Percentiles rank a stretch among this genome's conserved stretches.
These are phyloP conservation scores for Neofelis nebulosa DNA, from an alignment of 2,113 vertebrate species.

Conservation along the genomic window DNA sequence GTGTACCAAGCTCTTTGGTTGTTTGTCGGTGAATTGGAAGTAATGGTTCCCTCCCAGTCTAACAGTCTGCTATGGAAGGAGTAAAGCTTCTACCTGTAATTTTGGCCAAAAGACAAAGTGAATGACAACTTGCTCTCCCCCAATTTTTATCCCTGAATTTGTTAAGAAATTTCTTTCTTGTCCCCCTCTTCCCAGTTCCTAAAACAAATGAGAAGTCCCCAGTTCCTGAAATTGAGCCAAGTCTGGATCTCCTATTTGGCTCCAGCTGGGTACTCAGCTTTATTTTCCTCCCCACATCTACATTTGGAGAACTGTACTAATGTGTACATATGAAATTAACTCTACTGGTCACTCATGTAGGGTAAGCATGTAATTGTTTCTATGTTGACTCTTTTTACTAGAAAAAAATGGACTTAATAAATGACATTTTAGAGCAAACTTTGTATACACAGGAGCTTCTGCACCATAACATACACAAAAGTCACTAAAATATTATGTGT, in stretches of 20 bases:
- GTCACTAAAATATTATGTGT: background rate
- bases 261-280: background rate
- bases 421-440: background rate
- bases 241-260: background rate
- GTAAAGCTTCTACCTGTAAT: background rate
- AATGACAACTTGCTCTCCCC: background rate
- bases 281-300: background rate
- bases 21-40: background rate
- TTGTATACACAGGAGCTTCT: background rate
- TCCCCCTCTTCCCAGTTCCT: background rate
- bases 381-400: background rate
- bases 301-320: background rate
- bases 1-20: background rate
- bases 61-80: background rate
- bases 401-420: slow-evolving; percentile 19
- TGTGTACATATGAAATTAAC: background rate
- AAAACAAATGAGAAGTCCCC: background rate
- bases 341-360: background rate
- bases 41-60: background rate
- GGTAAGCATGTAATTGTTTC: background rate
- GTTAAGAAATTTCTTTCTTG: background rate
- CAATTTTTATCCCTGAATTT: background rate
- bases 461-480: background rate
- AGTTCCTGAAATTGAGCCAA: background rate
- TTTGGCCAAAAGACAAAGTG: background rate